A percentile compares a stretch with the other conserved stretches of the same genome.
Evolutionary conservation across 2,113 vertebrate species (phyloP).

Genomic region (Myotis lucifugus): DNA sequence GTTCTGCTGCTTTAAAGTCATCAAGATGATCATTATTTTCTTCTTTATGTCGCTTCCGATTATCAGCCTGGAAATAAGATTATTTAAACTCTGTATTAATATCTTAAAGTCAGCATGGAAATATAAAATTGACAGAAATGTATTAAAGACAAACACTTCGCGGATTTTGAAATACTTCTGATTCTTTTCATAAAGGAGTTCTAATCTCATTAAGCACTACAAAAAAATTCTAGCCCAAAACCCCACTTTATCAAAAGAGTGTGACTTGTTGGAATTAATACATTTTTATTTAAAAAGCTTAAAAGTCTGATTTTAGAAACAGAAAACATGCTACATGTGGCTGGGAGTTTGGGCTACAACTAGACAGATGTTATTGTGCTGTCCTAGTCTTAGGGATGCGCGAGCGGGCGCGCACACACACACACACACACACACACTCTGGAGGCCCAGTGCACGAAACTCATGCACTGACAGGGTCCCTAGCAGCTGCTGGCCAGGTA

Average conservation of each 20-base stretch:
- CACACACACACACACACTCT: not conserved
- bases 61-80: conserved; percentile 90
- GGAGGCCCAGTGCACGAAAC: too few species aligned
- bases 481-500: too few species aligned
- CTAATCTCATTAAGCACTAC: not conserved
- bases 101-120: not conserved
- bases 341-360: not conserved
- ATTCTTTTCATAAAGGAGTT: conserved; percentile 1
- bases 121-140: not conserved
- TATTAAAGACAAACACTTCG: not conserved
- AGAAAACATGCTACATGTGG: not conserved
- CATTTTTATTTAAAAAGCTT: conserved; percentile 7
- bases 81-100: conserved; percentile 33
- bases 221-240: conserved; percentile 14
- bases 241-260: not conserved
- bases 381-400: not conserved
- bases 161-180: not conserved
- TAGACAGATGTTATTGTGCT: not conserved
- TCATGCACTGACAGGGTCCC: too few species aligned
- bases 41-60: conserved; percentile 95
- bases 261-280: not conserved
- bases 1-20: conserved; percentile 91
- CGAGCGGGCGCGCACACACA: too few species aligned
- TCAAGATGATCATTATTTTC: conserved; percentile 95
- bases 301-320: conserved; percentile 1